Evolutionary conservation across 2,797 vertebrate species (phyloP), one percentile per base, ranked within the genome.

Genomic region (Brachymystax lenok): DNA sequence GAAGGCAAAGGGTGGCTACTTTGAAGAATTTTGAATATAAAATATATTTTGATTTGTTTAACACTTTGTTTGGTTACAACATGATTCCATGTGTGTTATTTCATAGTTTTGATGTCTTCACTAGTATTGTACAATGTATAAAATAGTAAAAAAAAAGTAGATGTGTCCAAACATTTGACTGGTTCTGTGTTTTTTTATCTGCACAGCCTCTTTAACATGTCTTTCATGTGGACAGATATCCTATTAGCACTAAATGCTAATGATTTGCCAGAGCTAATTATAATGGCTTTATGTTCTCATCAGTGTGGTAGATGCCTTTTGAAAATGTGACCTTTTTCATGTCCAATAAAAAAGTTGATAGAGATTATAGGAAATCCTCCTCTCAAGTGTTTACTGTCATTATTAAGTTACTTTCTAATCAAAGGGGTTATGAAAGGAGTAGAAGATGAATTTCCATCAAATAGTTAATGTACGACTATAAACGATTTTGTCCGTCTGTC

Each of bases 191-290:
- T n/a, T n/a, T 40, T 40, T 40, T 40, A 40, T 40, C 40, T 40
- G 40, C 40, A 40, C 40, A 10, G 40, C 1, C 8, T 8, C 40
- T 40, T 40, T 40, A 40, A 76, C 50, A 64, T n/a, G 71, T 76
- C 69, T 76, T 68, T 78, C 51, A 77, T 74, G 64, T 72, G 69
- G 50, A 82, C 78, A 27, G 5, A 68, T 40, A 66, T 80, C 77
- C 40, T 56, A 73, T 82, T 82, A 70, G 76, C 28, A 69, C 21
- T 59, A 21, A 75, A 69, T 74, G 74, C 69, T 85, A 73, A 75
- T 72, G 71, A 82, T 78, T 80, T 77, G 77, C 74, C 74, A 72
- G 73, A 63, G 52, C 77, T 83, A 79, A 84, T 83, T 82, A 77
- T 6, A 76, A 30, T n/a, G 66, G 70, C 74, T 71, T 40, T 73